Base-by-base conservation (phyloP, 2,797 vertebrate genomes). In the Danio choprae region DNA sequence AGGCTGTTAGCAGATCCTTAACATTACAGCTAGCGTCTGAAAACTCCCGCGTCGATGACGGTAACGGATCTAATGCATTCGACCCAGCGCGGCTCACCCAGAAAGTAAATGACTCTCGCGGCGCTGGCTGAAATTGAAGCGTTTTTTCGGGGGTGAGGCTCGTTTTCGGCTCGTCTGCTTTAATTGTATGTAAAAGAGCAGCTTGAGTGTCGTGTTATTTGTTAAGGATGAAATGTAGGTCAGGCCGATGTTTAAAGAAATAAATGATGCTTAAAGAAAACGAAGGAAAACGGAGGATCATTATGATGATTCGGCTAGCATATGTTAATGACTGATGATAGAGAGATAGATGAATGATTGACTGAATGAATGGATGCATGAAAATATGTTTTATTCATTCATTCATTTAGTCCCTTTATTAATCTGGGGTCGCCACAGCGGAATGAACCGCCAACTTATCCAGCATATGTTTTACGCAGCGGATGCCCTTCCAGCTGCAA, bases 1-100 rank as follows among this genome's bases (percentile, higher is more conserved):
- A 71, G 67, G 60, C 56, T 40, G 77, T 84, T 81, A 77, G 74
- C 48, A 75, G 77, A 74, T 86, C 53, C 55, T 58, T 68, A 74
- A 79, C 48, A 29, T 29, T 29, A 3, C 29, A 29, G 48, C 48
- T 51, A 51, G 48, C 15, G 48, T 29, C 29, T 29, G 29, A 29
- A n/a, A 29, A 29, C 29, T 29, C 29, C 29, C 29, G 29, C 29
- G 29, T 29, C 29, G 62, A 53, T 58, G 72, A 51, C 9, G 65
- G 22, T 48, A 51, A 75, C 62, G 63, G 10, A 62, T 50, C 43
- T 46, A 20, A 67, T 50, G 6, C 44, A 9, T 58, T 63, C 58
- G 7, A 50, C 29, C 44, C 59, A 62, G 29, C 13, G 20, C 41
- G 12, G 38, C 22, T 53, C 36, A 44, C 11, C 38, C 22, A 44